phyloP scores from a whole-genome alignment of 2,797 vertebrate species.

The Myripristis jacobus region DNA sequence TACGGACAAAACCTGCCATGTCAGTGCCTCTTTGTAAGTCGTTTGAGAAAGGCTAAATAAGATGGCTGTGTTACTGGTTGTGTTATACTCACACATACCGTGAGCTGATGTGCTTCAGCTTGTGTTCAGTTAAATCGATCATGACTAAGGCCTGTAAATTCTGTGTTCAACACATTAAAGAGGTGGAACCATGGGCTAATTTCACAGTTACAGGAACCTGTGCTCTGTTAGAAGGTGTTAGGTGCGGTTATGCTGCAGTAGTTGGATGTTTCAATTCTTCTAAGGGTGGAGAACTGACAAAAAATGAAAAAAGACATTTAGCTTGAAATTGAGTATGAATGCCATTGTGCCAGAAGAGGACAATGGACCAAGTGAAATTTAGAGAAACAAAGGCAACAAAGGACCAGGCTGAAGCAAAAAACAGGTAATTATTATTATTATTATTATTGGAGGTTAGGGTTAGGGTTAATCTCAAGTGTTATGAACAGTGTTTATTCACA shows the following conservation, averaged over 20 bases:
- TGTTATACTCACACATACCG: constrained; percentile 10
- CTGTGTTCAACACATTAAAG: constrained; percentile 20
- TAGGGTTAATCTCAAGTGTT: no score
- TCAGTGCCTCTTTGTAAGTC: constrained; percentile 33
- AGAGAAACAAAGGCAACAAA: constrained; percentile 11
- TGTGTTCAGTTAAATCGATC: constrained; percentile 29
- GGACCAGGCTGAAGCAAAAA: not conserved
- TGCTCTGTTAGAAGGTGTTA: constrained; percentile 37
- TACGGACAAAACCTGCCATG: constrained; percentile 39
- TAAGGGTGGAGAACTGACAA: constrained; percentile 36
- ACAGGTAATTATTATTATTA: no score
- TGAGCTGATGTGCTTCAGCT: constrained; percentile 26
- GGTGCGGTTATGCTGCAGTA: constrained; percentile 39
- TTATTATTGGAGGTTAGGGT: no score
- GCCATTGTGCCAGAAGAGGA: constrained; percentile 38
- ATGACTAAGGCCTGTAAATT: no score
- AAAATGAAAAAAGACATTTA: constrained; percentile 23
- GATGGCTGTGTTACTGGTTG: constrained; percentile 29
- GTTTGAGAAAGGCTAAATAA: constrained; percentile 39
- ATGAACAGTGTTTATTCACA: no score
- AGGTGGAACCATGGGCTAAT: constrained; percentile 45
- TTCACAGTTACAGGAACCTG: constrained; percentile 47
- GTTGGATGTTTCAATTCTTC: constrained; percentile 27
- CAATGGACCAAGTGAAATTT: constrained; percentile 22
- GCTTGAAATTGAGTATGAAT: constrained; percentile 41